phyloP scores from a whole-genome alignment of 2,113 vertebrate species.

The Charina bottae region DNA sequence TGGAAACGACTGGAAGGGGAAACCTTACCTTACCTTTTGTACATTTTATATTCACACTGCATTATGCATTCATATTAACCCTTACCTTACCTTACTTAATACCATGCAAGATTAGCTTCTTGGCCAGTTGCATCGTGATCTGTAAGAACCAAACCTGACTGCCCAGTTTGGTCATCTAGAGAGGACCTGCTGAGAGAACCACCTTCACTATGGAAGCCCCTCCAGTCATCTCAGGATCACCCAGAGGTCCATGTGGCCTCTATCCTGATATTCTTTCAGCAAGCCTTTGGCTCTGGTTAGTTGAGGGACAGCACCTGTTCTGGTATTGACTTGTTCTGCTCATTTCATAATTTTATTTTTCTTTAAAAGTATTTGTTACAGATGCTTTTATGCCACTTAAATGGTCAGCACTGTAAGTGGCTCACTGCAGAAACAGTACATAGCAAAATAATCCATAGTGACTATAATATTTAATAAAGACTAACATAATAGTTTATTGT shows the following conservation, averaged over 20 bases:
- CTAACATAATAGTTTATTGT: not conserved
- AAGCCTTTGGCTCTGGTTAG: not conserved
- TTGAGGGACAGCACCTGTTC: not conserved
- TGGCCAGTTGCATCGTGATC: not conserved
- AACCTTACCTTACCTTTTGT: too few relatives aligned
- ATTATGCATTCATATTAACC: too few relatives aligned
- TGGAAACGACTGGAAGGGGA: too few relatives aligned
- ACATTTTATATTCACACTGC: too few relatives aligned
- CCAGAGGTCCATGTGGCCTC: not conserved
- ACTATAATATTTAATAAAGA: not conserved
- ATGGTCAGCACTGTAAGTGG: not conserved
- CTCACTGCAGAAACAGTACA: not conserved
- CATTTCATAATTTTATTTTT: not conserved
- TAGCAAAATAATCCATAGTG: not conserved
- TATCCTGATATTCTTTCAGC: not conserved
- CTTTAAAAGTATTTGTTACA: not conserved
- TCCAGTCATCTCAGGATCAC: not conserved
- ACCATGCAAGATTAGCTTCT: not conserved
- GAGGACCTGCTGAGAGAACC: not conserved
- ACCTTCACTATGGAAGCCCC: not conserved
- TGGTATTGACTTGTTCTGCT: not conserved
- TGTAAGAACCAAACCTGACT: not conserved
- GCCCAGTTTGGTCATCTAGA: not conserved
- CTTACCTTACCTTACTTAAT: too few relatives aligned
- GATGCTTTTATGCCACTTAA: not conserved